phyloP scores from a whole-genome alignment of 2,888 invertebrate species.

The Kuschelorhynchus macadamiae region DNA sequence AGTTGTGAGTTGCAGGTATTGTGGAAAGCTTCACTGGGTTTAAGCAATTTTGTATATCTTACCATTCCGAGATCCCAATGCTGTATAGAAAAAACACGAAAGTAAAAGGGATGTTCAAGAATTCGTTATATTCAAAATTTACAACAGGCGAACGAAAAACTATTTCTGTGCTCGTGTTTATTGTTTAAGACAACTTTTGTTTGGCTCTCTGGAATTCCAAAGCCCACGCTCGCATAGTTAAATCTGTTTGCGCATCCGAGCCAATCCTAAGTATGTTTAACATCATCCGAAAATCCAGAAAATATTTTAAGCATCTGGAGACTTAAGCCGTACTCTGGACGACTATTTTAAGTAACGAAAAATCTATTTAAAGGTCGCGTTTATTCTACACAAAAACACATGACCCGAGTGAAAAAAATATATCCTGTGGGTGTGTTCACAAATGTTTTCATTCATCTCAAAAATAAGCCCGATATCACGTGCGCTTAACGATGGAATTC shows the following conservation, averaged over 20 bases:
- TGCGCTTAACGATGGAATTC: slow-evolving; percentile 25
- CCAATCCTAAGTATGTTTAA: slow-evolving; percentile 17
- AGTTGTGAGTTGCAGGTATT: too few relatives aligned
- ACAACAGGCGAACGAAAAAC: too few relatives aligned
- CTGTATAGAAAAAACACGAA: too few relatives aligned
- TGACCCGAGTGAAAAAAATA: slow-evolving; percentile 35
- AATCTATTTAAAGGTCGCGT: slow-evolving; percentile 34
- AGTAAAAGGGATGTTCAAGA: too few relatives aligned
- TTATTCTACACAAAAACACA: slow-evolving; percentile 34
- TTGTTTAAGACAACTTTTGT: too few relatives aligned
- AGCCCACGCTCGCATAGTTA: slow-evolving; percentile 20
- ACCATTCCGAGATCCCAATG: too few relatives aligned
- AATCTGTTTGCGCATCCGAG: slow-evolving; percentile 9
- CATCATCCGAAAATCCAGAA: slow-evolving; percentile 30
- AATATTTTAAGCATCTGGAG: slow-evolving; percentile 34
- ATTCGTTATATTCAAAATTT: too few relatives aligned
- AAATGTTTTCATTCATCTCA: slow-evolving; percentile 44
- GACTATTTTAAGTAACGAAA: slow-evolving; percentile 44
- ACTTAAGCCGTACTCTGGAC: slow-evolving; percentile 21
- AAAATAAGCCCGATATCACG: slow-evolving; percentile 32
- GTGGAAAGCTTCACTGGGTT: too few relatives aligned
- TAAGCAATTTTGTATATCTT: too few relatives aligned
- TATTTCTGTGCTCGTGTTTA: too few relatives aligned
- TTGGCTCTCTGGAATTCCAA: slow-evolving; percentile 14
- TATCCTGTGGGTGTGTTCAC: slow-evolving; percentile 44